phyloP scores from a whole-genome alignment of 37 sponge, comb jelly and placozoan genomes.

The Aphrocallistes beatrix region DNA sequence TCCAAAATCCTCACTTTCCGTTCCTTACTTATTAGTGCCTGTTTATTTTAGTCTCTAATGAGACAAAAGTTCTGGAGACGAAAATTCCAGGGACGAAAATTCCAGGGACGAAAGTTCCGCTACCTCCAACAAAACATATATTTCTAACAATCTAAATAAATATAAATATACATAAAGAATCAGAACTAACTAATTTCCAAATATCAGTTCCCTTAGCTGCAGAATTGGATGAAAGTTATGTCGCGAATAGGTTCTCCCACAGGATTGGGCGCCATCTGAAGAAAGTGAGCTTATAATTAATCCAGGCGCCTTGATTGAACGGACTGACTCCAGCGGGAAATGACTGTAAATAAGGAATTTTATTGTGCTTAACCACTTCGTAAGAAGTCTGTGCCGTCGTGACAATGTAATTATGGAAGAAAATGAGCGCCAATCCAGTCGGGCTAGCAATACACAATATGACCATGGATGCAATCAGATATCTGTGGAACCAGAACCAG shows the following conservation, averaged over 20 bases:
- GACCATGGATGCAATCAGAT: neutral
- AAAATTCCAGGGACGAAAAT: too few species aligned
- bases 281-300: neutral
- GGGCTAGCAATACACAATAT: neutral
- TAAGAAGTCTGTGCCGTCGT: neutral
- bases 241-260: neutral
- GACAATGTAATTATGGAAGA: neutral
- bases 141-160: too few species aligned
- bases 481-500: conserved; percentile 5
- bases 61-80: too few species aligned
- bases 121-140: too few species aligned
- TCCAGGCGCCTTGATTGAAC: neutral
- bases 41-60: too few species aligned
- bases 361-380: neutral
- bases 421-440: neutral
- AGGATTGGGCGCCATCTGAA: neutral
- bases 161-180: too few species aligned
- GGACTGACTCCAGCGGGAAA: neutral
- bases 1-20: too few species aligned
- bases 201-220: too few species aligned
- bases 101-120: too few species aligned
- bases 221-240: too few species aligned
- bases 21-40: too few species aligned
- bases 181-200: too few species aligned
- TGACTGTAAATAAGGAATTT: neutral